Percentiles rank a stretch among this genome's conserved stretches.
phyloP scores from a whole-genome alignment of 2,797 vertebrate genomes.

The Macropodus opercularis region DNA sequence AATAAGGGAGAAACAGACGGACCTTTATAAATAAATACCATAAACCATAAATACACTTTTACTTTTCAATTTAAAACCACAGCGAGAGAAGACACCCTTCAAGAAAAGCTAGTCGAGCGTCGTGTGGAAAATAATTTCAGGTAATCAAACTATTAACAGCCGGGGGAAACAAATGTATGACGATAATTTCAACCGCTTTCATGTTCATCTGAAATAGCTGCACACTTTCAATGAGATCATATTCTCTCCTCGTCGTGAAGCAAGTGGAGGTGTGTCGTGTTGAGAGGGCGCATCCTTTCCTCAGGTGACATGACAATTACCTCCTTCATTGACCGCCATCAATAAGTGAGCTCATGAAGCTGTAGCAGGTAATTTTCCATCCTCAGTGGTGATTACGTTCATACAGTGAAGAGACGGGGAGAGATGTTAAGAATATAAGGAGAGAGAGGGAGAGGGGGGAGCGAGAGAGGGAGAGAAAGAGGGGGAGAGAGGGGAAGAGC shows the following conservation, averaged over 20 bases:
- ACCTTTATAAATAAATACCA: too few species aligned
- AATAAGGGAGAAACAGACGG: too few species aligned
- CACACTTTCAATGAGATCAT: slow-evolving; percentile 4
- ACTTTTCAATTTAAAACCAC: too few species aligned
- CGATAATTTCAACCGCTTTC: slow-evolving; percentile 6
- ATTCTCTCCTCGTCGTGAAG: not conserved
- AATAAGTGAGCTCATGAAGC: slow-evolving; percentile 40
- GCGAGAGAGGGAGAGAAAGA: not conserved
- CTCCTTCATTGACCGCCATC: slow-evolving; percentile 11
- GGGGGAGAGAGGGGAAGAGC: slow-evolving; percentile 2
- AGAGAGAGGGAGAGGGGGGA: too few species aligned
- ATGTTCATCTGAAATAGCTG: not conserved
- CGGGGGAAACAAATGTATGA: not conserved
- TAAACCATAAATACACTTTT: too few species aligned
- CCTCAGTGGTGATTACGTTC: slow-evolving; percentile 1
- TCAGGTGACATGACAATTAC: slow-evolving; percentile 54
- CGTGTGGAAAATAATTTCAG: not conserved
- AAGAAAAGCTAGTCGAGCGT: too few species aligned
- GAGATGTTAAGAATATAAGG: too few species aligned
- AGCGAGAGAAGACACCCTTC: too few species aligned
- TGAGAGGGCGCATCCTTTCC: slow-evolving; percentile 18
- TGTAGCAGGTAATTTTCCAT: slow-evolving; percentile 29
- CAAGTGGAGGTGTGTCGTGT: slow-evolving; percentile 23
- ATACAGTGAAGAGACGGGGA: not conserved
- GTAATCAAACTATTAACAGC: slow-evolving; percentile 1